Base-by-base conservation (phyloP, 2,113 vertebrate species). In the Procavia capensis region DNA sequence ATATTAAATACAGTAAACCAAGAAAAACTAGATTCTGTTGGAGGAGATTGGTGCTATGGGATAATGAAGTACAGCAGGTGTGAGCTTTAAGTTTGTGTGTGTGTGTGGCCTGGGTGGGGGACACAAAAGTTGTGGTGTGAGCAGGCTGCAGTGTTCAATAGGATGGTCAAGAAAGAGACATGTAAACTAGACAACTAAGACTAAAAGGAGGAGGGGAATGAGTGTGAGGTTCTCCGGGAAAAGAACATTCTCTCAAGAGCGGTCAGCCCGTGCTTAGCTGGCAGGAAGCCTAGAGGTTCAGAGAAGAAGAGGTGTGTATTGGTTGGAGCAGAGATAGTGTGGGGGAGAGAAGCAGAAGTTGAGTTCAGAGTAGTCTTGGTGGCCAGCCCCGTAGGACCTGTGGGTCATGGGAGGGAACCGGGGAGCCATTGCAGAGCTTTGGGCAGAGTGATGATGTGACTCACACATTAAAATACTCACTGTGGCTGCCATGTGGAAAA, bases 351-450 rank as follows among this genome's bases (percentile, higher is more conserved):
- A 41, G 4, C 11, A 70, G 31, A 36, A 50, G 19, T 3, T 9
- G 34, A 41, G 29, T 20, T 85, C 36, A 39, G 50, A 78, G 39
- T 22, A 24, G 19, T 9, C 4, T 16, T 74, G 50, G 76, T 14
- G 8, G 4, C 36, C n/a, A 4, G 11, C 9, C 0, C 11, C 24
- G 4, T 6, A 2, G 0, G 36, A 6, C 7, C 41, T 25, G 11
- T 10, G 47, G 27, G 24, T 1, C 43, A 36, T 2, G 31, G 59
- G 36, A 6, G n/a, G 25, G 1, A 34, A 31, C 5, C 59, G 6
- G 1, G 34, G 41, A 88, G 64, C 10, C 24, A 34, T 1, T 0
- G 6, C 7, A 43, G 47, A 41, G 4, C 24, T 57, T 43, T 68
- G 63, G 9, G 70, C 22, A 81, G 70, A 63, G 85, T 14, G 24